phyloP scores from a whole-genome alignment of 2,797 vertebrate species.

The Manis crassicaudata region DNA sequence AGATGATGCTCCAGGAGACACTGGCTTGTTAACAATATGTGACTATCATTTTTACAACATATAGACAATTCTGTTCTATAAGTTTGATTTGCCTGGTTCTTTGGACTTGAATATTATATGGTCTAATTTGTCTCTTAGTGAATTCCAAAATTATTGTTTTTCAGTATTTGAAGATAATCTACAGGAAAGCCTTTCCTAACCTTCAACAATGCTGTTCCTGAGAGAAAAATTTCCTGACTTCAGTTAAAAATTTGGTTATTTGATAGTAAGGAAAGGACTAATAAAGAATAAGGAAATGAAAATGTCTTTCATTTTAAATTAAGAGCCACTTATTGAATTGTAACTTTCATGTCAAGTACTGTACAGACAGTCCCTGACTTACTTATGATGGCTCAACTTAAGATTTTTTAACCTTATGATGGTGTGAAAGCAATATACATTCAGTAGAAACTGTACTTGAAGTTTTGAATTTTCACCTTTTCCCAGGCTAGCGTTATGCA shows the following conservation, averaged over 20 bases:
- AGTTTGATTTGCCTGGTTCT: not conserved
- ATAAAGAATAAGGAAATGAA: not conserved
- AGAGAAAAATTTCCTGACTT: not conserved
- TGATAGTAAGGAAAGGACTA: not conserved
- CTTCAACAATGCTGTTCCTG: not conserved
- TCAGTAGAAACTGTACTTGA: not conserved
- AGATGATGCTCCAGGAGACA: not conserved
- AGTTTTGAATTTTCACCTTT: not conserved
- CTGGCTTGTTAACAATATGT: not conserved
- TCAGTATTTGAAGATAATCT: not conserved
- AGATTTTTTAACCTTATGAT: not conserved
- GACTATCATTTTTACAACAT: slow-evolving; percentile 39
- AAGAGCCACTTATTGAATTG: not conserved
- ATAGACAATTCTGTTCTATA: not conserved
- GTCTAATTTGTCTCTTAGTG: not conserved
- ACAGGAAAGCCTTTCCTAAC: not conserved
- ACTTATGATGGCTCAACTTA: not conserved
- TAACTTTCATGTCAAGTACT: not conserved
- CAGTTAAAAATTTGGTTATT: not conserved
- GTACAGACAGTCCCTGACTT: not conserved
- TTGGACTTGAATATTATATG: slow-evolving; percentile 32
- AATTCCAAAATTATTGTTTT: not conserved
- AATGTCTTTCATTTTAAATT: slow-evolving; percentile 7
- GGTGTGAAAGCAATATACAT: not conserved
- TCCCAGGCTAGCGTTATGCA: not conserved